Percentiles rank a stretch among this genome's conserved stretches.
phyloP scores from a whole-genome alignment of 2,888 invertebrate species.

The Macrophya alboannulata region DNA sequence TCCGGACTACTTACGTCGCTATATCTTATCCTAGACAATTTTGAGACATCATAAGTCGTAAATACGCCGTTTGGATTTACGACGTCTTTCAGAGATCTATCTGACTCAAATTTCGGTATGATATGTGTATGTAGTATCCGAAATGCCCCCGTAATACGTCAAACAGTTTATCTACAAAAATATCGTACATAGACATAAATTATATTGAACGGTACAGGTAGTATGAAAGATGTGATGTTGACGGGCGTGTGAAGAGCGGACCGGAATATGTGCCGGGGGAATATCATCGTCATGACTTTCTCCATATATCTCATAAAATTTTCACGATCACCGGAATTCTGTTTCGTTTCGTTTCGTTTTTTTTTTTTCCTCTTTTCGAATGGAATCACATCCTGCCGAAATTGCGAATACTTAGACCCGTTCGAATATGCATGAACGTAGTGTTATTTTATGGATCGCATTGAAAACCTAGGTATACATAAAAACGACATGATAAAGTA shows the following conservation, averaged over 20 bases:
- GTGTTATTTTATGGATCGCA: neutral
- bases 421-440: neutral
- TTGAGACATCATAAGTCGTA: neutral
- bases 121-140: too few species aligned
- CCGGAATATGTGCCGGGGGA: neutral
- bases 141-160: neutral
- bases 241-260: neutral
- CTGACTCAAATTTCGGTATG: too few species aligned
- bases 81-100: neutral
- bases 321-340: neutral
- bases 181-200: neutral
- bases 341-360: neutral
- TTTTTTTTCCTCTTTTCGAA: neutral
- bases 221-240: neutral
- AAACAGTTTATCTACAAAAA: neutral
- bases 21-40: neutral
- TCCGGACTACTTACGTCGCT: neutral
- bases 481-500: neutral
- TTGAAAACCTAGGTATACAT: neutral
- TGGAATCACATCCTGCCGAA: neutral
- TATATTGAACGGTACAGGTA: neutral
- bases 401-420: neutral
- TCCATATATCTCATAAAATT: neutral
- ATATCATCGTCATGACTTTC: neutral
- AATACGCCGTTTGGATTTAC: neutral